Base-by-base conservation (phyloP, 2,888 invertebrate genomes). In the Brachyptera risi region DNA sequence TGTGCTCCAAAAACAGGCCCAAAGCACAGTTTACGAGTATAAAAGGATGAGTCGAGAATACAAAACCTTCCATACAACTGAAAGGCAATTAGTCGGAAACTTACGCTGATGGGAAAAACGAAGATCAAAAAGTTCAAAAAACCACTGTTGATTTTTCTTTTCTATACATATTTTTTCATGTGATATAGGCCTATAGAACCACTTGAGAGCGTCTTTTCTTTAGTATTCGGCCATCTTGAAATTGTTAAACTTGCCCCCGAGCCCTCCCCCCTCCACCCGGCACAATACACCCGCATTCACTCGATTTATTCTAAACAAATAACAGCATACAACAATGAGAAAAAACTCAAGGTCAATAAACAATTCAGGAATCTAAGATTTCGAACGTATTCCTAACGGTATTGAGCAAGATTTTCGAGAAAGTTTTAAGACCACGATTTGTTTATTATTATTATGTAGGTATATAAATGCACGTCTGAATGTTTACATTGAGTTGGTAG, bases 61-160 rank as follows among this genome's bases (percentile, higher is more conserved):
- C 54, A 54, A 54, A 37, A 37, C 31, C 9, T 4, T 37, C 54
- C 37, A 37, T 58, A 51, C 51, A n/a, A 58, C 57, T 26, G 51
- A 59, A 63, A 63, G 63, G 59, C 63, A 63, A 63, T 63, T 63
- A 63, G 63, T 63, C 62, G 62, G 49, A 49, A 56, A 62, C 56
- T 40, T 24, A 60, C 47, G 49, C 47, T 44, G 57, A 56, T 49
- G 61, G 50, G 56, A 57, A 57, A 57, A 56, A 61, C 15, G 50
- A 61, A 56, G 57, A 47, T 38, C 61, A 61, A 59, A 59, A 54
- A 35, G 54, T 54, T 54, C 61, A 61, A 59, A 59, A 54, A 35
- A 37, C 35, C 35, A 21, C 54, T 54, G 54, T 54, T 54, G 54
- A 54, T 54, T 54, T 54, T 54, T 54, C 54, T 35, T 35, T 54